These are phyloP conservation scores for Spermophilus dauricus DNA, from an alignment of 2,113 vertebrate species.

Conservation along the genomic window DNA sequence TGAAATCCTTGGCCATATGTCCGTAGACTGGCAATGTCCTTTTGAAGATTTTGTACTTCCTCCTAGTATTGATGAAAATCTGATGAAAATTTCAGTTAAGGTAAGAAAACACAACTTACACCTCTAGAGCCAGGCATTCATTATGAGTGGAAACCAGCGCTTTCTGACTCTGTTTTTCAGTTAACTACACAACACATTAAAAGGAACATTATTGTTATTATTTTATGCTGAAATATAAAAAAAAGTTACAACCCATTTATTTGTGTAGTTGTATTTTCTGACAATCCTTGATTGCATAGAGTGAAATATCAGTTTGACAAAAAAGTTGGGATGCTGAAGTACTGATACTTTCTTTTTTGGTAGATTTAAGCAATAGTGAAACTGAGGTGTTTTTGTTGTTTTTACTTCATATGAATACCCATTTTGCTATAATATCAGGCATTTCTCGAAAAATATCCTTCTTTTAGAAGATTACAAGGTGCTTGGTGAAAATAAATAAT, in stretches of 20 bases:
- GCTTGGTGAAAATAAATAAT: background rate
- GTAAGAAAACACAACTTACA: conserved; percentile 84
- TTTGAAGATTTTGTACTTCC: conserved; percentile 91
- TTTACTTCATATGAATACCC: background rate
- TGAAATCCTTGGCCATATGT: conserved; percentile 94
- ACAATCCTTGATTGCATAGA: background rate
- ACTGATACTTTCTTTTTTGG: background rate
- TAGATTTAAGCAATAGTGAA: conserved; percentile 46
- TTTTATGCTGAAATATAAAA: background rate
- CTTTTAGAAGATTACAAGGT: conserved; percentile 33
- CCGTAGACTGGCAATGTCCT: conserved; percentile 94
- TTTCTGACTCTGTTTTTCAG: background rate
- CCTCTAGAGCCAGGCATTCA: background rate
- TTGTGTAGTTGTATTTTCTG: background rate
- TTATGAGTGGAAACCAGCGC: background rate
- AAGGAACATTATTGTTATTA: background rate
- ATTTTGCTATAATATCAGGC: conserved; percentile 35
- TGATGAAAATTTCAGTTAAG: conserved; percentile 93
- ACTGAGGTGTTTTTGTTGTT: background rate
- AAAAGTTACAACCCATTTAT: background rate
- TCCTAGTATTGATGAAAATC: conserved; percentile 86
- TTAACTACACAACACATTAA: background rate
- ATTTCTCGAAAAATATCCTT: background rate
- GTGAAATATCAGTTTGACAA: background rate
- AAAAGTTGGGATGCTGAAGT: background rate